phyloP scores from a whole-genome alignment of 2,797 vertebrate species.

The Smutsia temminckii region DNA sequence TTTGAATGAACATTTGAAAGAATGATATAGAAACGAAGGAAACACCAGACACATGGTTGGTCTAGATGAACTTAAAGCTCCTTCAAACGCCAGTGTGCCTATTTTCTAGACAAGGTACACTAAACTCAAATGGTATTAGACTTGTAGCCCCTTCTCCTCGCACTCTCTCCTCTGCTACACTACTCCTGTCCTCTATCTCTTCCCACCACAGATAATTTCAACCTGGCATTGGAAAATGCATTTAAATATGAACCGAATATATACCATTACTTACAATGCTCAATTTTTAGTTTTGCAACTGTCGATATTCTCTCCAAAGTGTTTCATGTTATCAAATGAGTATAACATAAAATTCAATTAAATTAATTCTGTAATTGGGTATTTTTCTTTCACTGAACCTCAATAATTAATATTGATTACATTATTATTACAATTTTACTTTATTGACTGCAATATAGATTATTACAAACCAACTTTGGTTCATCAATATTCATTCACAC shows the following conservation, averaged over 20 bases:
- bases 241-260: background rate
- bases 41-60: background rate
- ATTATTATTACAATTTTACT: background rate
- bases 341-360: background rate
- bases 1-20: background rate
- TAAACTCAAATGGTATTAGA: background rate
- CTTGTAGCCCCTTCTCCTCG: rapidly evolving
- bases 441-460: background rate
- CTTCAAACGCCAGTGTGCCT: background rate
- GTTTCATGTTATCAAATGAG: background rate
- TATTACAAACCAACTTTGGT: background rate
- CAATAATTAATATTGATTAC: background rate
- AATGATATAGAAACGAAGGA: background rate
- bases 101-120: background rate
- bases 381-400: background rate
- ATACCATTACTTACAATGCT: background rate
- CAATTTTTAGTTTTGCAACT: background rate
- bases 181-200: rapidly evolving
- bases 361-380: background rate
- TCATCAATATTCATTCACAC: background rate
- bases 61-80: background rate
- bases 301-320: background rate
- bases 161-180: background rate
- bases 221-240: background rate
- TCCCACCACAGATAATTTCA: background rate